Evolutionary conservation across 2,113 vertebrate genomes (phyloP).

Genomic region (Saguinus midas): DNA sequence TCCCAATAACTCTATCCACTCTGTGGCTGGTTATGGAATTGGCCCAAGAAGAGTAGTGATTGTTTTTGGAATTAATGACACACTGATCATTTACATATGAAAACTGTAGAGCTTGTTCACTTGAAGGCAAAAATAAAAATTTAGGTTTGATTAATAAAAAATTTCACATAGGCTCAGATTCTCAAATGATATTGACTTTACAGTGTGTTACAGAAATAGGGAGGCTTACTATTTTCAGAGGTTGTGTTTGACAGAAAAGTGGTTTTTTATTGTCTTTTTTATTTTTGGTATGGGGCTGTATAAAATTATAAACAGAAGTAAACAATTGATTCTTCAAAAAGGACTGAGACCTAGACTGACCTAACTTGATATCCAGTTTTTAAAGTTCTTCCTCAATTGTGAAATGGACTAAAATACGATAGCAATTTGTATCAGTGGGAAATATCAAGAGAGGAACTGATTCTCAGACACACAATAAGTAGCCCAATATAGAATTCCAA

Average conservation of each 20-base stretch:
- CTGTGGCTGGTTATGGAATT: slow-evolving; percentile 54
- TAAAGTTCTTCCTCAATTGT: neutral
- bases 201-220: neutral
- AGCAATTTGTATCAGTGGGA: neutral
- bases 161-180: slow-evolving; percentile 7
- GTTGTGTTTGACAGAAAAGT: neutral
- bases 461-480: neutral
- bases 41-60: slow-evolving; percentile 62
- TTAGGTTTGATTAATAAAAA: slow-evolving; percentile 32
- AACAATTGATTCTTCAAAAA: neutral
- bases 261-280: neutral
- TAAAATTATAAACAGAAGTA: slow-evolving; percentile 45
- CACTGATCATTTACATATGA: slow-evolving; percentile 78
- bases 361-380: slow-evolving; percentile 6
- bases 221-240: neutral
- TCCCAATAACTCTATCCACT: slow-evolving; percentile 56
- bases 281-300: neutral
- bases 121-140: slow-evolving; percentile 61
- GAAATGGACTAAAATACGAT: slow-evolving; percentile 5
- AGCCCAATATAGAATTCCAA: neutral
- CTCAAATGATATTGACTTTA: neutral
- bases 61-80: slow-evolving; percentile 68
- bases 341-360: neutral
- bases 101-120: slow-evolving; percentile 68
- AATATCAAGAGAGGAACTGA: neutral